Evolutionary conservation across 2,113 vertebrate species (phyloP).

Genomic region (Falco punctatus): DNA sequence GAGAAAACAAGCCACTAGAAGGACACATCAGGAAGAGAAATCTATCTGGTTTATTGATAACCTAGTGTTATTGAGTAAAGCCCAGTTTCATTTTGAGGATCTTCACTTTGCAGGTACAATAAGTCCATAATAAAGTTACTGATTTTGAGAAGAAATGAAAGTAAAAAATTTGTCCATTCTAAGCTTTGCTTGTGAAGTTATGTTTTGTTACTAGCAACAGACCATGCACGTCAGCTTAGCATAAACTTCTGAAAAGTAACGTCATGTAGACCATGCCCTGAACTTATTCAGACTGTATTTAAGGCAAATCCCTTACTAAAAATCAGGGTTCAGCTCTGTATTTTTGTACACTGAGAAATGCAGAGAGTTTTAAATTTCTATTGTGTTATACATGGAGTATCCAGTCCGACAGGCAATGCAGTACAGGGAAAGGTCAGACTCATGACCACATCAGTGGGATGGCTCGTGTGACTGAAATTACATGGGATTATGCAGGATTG

Average conservation of each 20-base stretch:
- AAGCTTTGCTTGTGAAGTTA: neutral
- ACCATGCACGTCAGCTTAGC: neutral
- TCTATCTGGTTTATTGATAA: neutral
- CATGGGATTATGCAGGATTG: neutral
- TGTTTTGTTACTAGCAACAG: neutral
- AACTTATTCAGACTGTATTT: neutral
- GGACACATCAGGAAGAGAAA: neutral
- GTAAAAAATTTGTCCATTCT: neutral
- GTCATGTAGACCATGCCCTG: neutral
- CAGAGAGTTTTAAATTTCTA: neutral
- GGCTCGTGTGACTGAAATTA: fast-evolving
- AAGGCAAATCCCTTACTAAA: neutral
- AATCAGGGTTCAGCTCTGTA: neutral
- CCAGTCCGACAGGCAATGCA: neutral
- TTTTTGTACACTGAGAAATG: neutral
- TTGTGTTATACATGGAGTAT: neutral
- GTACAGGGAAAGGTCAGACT: neutral
- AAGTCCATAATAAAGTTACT: neutral
- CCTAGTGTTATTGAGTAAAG: neutral
- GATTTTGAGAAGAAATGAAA: neutral
- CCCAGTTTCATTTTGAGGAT: neutral
- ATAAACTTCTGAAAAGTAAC: neutral
- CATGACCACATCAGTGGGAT: neutral
- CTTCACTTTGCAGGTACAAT: neutral
- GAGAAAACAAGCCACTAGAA: neutral